Percentiles rank a stretch among this genome's conserved stretches.
phyloP scores from a whole-genome alignment of 2,797 vertebrate species.

The Simalia tracyae region DNA sequence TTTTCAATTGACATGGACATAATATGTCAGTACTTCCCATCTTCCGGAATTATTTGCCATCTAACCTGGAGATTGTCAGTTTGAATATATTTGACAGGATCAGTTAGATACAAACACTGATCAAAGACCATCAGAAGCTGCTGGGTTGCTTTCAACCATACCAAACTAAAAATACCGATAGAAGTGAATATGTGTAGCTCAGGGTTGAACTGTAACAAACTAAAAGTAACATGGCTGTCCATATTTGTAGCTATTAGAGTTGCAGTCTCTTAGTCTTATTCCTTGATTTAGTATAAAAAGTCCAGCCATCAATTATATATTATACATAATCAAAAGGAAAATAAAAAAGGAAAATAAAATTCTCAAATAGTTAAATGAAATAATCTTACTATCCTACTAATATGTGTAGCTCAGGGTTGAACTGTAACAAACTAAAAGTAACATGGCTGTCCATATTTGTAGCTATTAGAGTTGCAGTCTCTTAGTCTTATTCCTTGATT shows the following conservation, averaged over 20 bases:
- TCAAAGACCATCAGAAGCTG: neutral
- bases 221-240: neutral
- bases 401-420: too few relatives aligned
- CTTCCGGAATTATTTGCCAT: neutral
- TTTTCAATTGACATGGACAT: neutral
- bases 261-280: neutral
- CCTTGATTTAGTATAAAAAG: neutral
- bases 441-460: neutral
- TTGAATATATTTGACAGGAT: neutral
- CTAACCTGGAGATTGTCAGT: neutral
- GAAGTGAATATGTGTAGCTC: too few relatives aligned
- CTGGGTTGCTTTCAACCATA: neutral
- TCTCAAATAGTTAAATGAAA: too few relatives aligned
- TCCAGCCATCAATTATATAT: neutral
- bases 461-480: neutral
- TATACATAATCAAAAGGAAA: neutral
- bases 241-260: neutral
- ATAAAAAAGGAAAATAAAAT: neutral
- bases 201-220: too few relatives aligned
- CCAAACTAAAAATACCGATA: neutral
- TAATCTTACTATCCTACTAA: too few relatives aligned
- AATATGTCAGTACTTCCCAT: neutral
- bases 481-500: neutral
- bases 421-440: too few relatives aligned
- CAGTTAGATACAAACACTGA: neutral